phyloP scores from a whole-genome alignment of 2,797 vertebrate genomes.

The Platalea minor region DNA sequence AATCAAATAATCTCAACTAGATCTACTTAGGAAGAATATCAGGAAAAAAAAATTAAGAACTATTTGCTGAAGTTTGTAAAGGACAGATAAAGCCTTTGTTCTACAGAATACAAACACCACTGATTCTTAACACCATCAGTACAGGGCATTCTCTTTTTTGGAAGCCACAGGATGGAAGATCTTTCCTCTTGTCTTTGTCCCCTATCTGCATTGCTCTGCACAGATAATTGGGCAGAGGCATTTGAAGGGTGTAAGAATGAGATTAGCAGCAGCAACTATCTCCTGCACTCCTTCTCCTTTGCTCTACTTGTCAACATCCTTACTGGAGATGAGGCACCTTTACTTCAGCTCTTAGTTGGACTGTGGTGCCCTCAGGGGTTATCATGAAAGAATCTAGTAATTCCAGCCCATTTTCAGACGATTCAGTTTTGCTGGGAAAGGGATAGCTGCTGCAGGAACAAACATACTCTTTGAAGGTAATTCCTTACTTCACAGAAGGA shows the following conservation, averaged over 20 bases:
- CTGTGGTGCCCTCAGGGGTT: neutral
- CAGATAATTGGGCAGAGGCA: neutral
- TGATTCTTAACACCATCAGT: neutral
- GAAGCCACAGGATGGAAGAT: neutral
- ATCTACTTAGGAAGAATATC: neutral
- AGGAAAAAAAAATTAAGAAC: too few relatives aligned
- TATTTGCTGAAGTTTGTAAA: neutral
- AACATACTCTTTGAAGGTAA: neutral
- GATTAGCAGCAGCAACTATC: neutral
- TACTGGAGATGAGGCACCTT: neutral
- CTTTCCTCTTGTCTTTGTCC: neutral
- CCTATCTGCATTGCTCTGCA: neutral
- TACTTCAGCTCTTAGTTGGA: neutral
- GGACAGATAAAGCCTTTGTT: neutral
- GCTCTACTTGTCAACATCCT: neutral
- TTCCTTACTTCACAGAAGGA: neutral
- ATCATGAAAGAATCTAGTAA: neutral
- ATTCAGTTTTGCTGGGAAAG: neutral
- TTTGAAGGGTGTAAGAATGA: neutral
- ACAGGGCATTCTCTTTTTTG: neutral
- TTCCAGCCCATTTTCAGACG: neutral
- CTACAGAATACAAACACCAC: neutral
- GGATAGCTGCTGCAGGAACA: neutral
- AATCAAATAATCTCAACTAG: neutral
- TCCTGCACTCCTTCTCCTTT: slow-evolving; percentile 17